A percentile compares a stretch with the other conserved stretches of the same genome.
Conservation (phyloP, 2,113 vertebrate species). For the Trichomycterus rosablanca region DNA sequence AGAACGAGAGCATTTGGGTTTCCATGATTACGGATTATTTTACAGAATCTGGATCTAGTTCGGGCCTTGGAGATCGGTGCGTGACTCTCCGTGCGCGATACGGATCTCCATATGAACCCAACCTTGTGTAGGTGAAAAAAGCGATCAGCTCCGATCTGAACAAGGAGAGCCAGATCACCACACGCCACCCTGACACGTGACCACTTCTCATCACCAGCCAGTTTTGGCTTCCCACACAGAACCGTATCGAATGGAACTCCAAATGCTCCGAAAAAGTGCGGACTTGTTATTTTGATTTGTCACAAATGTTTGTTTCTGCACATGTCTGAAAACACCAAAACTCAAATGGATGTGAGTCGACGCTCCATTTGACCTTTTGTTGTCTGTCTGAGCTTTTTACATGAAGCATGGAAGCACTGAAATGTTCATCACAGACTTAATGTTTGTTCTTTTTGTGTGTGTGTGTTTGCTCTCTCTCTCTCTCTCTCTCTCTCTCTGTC, state of each 20-base stretch:
- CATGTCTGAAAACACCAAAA: conserved; percentile 41
- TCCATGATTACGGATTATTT: no score
- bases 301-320: neutral
- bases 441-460: conserved; percentile 56
- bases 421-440: conserved; percentile 67
- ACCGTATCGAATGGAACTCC: no score
- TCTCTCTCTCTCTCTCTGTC: conserved; percentile 48
- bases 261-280: neutral
- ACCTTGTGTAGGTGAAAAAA: no score
- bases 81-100: no score
- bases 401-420: conserved; percentile 69
- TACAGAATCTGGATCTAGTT: no score
- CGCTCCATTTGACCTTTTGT: conserved; percentile 62
- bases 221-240: no score
- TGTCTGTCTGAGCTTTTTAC: conserved; percentile 50
- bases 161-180: no score
- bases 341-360: conserved; percentile 52
- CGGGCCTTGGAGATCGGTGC: no score
- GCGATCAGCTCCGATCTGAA: no score
- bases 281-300: conserved; percentile 6
- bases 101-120: no score
- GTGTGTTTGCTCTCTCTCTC: conserved; percentile 46
- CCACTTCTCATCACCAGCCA: no score
- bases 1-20: neutral
- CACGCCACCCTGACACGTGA: no score